Evolutionary conservation across 2,888 invertebrate species (phyloP), one percentile per base, ranked within the genome.

Genomic region (Trichogramma dendrolimi): DNA sequence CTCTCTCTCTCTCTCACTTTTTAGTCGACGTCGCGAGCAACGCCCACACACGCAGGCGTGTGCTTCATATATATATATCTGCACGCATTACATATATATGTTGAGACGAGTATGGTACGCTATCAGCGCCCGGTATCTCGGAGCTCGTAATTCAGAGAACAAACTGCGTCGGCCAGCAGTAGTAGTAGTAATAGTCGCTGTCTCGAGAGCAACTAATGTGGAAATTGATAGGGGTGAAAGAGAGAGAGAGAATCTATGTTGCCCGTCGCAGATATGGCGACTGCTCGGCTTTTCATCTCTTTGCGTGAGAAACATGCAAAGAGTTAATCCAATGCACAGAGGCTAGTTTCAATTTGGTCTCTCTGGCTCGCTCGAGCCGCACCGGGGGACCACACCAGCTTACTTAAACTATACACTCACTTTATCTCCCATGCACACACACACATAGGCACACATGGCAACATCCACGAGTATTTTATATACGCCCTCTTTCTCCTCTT

Each of bases 341-440:
- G 75, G 71, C 72, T 71, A 74, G 72, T 75, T 76, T 75, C 75
- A 75, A 76, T 76, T 76, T 74, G 71, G 72, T 27, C 27, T 27
- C 68, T 68, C 68, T 64, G 71, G 74, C 72, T 11, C 48, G 27
- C 6, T 55, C 38, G 55, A 43, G 51, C 47, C 41, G 10, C 41
- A 56, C 74, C 40, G 47, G 72, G 27, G 71, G 73, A 71, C 65
- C 42, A 5, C 8, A 39, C 14, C 8, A 2, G 50, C 27, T 6
- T 27, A 4, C 8, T 11, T 48, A 48, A 11, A 48, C 27, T 48
- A 48, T 48, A 48, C 48, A 48, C 48, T n/a, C 8, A 6, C 11
- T 10, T 48, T 10, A 14, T 8, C 11, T 48, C 8, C 1, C 11
- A 41, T 41, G 57, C 55, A 55, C 66, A 63, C 61, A 60, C 48